Base-by-base conservation (phyloP, 1,140 invertebrate species). In the Acromyrmex charruanus region DNA sequence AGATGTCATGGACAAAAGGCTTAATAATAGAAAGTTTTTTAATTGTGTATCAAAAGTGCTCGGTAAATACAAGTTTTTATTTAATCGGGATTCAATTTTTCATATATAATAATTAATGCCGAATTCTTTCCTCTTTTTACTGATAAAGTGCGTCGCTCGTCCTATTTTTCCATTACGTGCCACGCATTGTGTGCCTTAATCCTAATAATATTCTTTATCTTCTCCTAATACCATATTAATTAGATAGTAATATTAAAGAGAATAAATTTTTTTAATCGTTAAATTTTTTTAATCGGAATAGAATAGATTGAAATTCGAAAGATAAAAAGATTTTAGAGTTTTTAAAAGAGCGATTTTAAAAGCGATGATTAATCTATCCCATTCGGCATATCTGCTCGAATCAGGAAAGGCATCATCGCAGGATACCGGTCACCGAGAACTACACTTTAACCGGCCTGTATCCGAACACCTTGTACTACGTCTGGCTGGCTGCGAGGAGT, bases 391-490 rank as follows among this genome's bases (percentile, higher is more conserved):
- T 85, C 21, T 85, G 25, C 18, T 51, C 53, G 25, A 28, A 89
- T 61, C 94, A 97, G 96, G 96, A 97, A 88, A 96, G 96, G 92
- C 94, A 97, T 90, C 96, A 97, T 93, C 93, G 97, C 89, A 96
- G 97, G 89, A 98, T 99, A 89, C 96, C 96, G 0, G 97, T 98
- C n/a, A 96, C 97, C 7, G 97, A 99, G 94, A 97, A 96, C 35
- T 99, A 98, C 95, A 98, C 97, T 0, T 95, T 99, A 81, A 97
- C 97, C 71, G 97, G 97, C 51, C 96, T 99, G 0, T 99, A 99
- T 92, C 99, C 99, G 7, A 99, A 99, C 96, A 99, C 99, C 3
- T 94, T 99, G 55, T 99, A 99, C 96, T 98, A 98, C 95, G 97
- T 99, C 86, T 99, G 99, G 98, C 96, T 99, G 87, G 98, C 99